A percentile compares a stretch with the other conserved stretches of the same genome.
These are phyloP conservation scores for rabbit (Oryctolagus cuniculus) DNA, from an alignment of 2,113 vertebrate species.

Conservation along the genomic window DNA sequence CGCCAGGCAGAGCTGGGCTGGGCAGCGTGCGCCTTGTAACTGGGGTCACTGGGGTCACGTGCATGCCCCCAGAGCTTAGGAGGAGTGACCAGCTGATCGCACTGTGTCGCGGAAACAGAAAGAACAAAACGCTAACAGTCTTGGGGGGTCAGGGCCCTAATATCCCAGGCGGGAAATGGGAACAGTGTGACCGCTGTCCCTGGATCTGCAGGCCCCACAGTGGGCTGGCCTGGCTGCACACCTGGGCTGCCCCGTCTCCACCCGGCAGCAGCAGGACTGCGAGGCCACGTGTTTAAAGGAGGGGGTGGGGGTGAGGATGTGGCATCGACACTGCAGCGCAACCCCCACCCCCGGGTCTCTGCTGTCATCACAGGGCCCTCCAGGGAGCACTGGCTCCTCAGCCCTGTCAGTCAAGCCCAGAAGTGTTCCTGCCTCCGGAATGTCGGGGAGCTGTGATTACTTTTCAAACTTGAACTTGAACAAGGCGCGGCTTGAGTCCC, in stretches of 20 bases:
- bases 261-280: too few species aligned
- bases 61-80: not conserved
- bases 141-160: not conserved
- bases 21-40: not conserved
- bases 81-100: not conserved
- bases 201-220: not conserved
- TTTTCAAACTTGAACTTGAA: not conserved
- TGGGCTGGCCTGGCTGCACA: not conserved
- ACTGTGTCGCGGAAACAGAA: not conserved
- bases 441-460: not conserved
- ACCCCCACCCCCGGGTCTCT: not conserved
- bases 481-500: not conserved
- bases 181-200: not conserved
- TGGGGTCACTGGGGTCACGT: not conserved
- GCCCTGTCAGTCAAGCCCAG: fast-evolving
- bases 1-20: not conserved
- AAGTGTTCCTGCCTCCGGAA: not conserved
- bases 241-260: not conserved
- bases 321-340: fast-evolving
- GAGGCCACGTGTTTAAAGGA: fast-evolving
- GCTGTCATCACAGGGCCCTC: not conserved
- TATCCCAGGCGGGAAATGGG: not conserved
- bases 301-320: fast-evolving
- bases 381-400: fast-evolving
- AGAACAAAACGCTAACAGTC: not conserved